phyloP scores from a whole-genome alignment of 2,113 vertebrate species.

The Hydrochoerus hydrochaeris region DNA sequence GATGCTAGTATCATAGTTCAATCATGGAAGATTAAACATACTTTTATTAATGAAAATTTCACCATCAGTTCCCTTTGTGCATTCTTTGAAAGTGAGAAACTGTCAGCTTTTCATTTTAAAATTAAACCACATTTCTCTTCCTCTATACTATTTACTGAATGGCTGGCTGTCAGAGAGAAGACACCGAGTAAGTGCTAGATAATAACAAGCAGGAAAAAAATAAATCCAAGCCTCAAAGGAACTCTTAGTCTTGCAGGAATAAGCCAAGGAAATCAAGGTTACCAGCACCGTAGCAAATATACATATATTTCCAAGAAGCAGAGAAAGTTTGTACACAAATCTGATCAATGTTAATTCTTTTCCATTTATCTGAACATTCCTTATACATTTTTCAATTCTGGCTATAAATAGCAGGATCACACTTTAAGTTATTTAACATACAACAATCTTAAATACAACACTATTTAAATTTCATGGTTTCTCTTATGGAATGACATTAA shows the following conservation, averaged over 20 bases:
- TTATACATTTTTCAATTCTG: not conserved
- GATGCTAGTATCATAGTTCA: not conserved
- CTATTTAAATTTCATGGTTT: constrained; percentile 18
- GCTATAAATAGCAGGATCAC: constrained; percentile 25
- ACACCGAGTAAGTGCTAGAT: not conserved
- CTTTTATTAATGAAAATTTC: constrained; percentile 33
- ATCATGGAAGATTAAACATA: constrained; percentile 1
- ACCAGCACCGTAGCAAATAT: not conserved
- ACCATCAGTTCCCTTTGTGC: not conserved
- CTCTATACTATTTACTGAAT: not conserved
- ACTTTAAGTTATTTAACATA: constrained; percentile 12
- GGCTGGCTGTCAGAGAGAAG: not conserved
- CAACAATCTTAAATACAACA: not conserved
- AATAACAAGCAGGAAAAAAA: constrained; percentile 1
- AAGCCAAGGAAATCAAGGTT: not conserved
- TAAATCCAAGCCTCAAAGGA: not conserved
- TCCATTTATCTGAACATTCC: not conserved
- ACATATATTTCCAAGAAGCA: not conserved
- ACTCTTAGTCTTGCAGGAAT: not conserved
- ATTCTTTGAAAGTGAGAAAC: constrained; percentile 29
- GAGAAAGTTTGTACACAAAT: not conserved
- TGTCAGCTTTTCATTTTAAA: constrained; percentile 50
- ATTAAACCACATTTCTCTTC: constrained; percentile 51
- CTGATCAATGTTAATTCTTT: not conserved
- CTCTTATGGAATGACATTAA: not conserved